Evolutionary conservation across 1,140 invertebrate species (phyloP), one percentile per base, ranked within the genome.

Genomic region (Nephotettix cincticeps): DNA sequence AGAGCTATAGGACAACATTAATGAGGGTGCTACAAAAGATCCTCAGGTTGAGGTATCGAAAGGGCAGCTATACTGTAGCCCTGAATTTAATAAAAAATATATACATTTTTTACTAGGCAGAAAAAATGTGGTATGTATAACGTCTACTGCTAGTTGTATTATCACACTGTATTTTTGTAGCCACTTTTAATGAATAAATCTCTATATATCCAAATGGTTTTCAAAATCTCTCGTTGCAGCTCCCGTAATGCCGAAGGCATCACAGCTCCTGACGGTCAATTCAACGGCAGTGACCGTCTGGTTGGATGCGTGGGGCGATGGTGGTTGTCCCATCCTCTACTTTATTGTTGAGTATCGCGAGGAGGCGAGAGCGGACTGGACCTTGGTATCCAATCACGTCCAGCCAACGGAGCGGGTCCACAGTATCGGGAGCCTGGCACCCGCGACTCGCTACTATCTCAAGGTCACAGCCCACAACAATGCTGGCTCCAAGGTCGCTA

Each of bases 381-480:
- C 86, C 1, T 84, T 91, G n/a, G 86, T 91, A 0, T 90, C 90
- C 9, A 92, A 90, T 80, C 88, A 90, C 73, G 89, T 93, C 58
- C 88, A 91, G 77, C 87, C 90, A 21, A 90, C 86, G 1, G 89
- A 94, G 76, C 85, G 91, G 66, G 90, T 91, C 25, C 93, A 91
- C 78, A 92, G 90, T 69, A 86, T 95, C 45, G 84, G 87, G 36
- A 93, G 95, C 70, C 83, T 98, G 14, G 86, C 88, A 36, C 90
- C 95, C 0, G 92, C 89, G n/a, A 93, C 92, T 0, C 90, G 90
- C 77, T 97, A 98, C 80, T 89, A 92, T 73, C 85, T 98, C 30
- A 88, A 89, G 72, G 91, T 97, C 61, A 93, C 91, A 0, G 95
- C 95, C 0, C 90, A 94, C 80, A 98, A 97, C 80, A 94, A 96